phyloP scores from a whole-genome alignment of 2,797 vertebrate genomes.

The Threskiornis aethiopicus region DNA sequence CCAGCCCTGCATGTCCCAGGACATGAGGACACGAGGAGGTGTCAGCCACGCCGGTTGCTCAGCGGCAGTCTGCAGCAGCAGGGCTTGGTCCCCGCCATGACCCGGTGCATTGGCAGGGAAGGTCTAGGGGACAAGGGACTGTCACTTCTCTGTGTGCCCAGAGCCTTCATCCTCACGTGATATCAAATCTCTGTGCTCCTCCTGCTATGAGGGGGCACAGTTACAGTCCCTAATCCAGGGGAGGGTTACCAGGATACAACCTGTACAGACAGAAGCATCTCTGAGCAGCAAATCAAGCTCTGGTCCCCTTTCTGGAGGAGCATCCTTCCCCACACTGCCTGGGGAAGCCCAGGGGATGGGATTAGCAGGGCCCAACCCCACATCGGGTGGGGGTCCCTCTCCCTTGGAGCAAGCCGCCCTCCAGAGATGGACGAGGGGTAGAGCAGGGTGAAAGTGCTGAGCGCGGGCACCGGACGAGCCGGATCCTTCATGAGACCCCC shows the following conservation, averaged over 20 bases:
- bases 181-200: neutral
- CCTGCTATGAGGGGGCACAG: neutral
- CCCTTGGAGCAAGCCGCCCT: neutral
- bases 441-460: neutral
- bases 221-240: fast-evolving
- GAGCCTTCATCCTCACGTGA: fast-evolving
- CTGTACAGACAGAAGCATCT: neutral
- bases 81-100: neutral
- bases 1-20: neutral
- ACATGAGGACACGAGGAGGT: neutral
- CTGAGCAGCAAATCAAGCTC: neutral
- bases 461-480: fast-evolving
- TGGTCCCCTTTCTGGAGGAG: neutral
- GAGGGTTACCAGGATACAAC: neutral
- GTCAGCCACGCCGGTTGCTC: neutral
- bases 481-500: neutral
- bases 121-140: neutral
- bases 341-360: neutral
- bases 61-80: neutral
- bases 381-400: neutral
- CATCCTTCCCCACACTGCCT: neutral
- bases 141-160: neutral
- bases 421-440: neutral
- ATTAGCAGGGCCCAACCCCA: neutral
- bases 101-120: neutral